Evolutionary conservation across 2,113 vertebrate genomes (phyloP), one percentile per base, ranked within the genome.

Genomic region (Nycticorax nycticorax): DNA sequence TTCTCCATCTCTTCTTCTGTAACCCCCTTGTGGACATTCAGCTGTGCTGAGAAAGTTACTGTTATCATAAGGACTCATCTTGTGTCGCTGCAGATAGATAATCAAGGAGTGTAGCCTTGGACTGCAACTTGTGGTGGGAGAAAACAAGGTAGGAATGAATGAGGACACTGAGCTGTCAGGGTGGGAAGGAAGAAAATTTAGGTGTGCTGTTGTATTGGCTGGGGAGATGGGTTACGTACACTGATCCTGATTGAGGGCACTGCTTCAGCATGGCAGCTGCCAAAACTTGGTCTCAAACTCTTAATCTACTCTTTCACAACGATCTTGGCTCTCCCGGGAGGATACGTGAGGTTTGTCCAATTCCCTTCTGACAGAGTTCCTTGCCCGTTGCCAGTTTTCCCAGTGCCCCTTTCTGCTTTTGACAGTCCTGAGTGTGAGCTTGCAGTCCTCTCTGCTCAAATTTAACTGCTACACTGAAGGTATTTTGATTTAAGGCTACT

Each of bases 281-380:
- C 60, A 75, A 53, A 56, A 17, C 74, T 30, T 48, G 17, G 17
- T 52, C 53, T 37, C 62, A 10, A 2, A 4, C 48, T 47, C 73
- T 18, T 48, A 1, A n/a, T 50, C 8, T 12, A 1, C 17, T 75
- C 18, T 37, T 32, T 28, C 52, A 64, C 1, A 0, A 26, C 1
- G 3, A 5, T 43, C 24, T 27, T n/a, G 20, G 6, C 12, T 59
- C 30, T 91, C 27, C 60, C 32, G 53, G 35, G 57, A 27, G 27
- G 76, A 8, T 8, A 26, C 4, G 3, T 5, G 20, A 85, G 57
- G 41, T 55, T 68, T 72, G 56, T 43, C 23, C 39, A 39, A 0
- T 15, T 47, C 39, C 52, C 13, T 55, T 39, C 28, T 82, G 27
- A 22, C 56, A 60, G 52, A 64, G 43, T 43, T 92, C 50, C 32